A percentile compares a stretch with the other conserved stretches of the same genome.
Conservation (phyloP, 2,888 invertebrate species). For the Oxyteleia sp. region DNA sequence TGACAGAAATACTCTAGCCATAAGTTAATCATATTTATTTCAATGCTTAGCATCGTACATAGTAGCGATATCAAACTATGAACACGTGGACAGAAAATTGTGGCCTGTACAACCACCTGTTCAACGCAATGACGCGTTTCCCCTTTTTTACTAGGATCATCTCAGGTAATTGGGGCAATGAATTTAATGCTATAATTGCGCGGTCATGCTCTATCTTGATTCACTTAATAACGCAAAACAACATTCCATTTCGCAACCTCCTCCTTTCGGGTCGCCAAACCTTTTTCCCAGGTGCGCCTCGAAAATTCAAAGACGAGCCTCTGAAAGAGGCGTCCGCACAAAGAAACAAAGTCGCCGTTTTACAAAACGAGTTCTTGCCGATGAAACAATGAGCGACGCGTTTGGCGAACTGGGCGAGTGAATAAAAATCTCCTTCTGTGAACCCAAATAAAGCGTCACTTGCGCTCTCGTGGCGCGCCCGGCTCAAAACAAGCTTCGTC, state of each 20-base stretch:
- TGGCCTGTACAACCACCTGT: constrained; percentile 49
- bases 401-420: no score
- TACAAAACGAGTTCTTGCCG: no score
- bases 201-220: constrained; percentile 16
- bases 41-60: no score
- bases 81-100: constrained; percentile 25
- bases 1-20: no score
- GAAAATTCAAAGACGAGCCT: no score
- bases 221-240: constrained; percentile 9
- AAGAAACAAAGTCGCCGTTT: no score
- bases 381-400: no score
- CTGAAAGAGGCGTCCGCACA: no score
- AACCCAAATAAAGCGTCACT: no score
- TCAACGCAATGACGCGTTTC: constrained; percentile 51
- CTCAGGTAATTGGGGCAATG: constrained; percentile 53
- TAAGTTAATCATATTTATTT: no score
- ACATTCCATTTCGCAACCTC: background rate
- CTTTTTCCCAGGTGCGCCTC: constrained; percentile 51
- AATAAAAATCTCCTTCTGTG: no score
- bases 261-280: constrained; percentile 10
- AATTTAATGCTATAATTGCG: constrained; percentile 61
- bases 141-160: constrained; percentile 35
- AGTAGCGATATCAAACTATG: background rate
- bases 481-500: constrained; percentile 46
- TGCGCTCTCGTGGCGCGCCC: constrained; percentile 44